A percentile compares a stretch with the other conserved stretches of the same genome.
These are phyloP conservation scores for Thaleichthys pacificus DNA, from an alignment of 2,797 vertebrate genomes.

Conservation along the genomic window DNA sequence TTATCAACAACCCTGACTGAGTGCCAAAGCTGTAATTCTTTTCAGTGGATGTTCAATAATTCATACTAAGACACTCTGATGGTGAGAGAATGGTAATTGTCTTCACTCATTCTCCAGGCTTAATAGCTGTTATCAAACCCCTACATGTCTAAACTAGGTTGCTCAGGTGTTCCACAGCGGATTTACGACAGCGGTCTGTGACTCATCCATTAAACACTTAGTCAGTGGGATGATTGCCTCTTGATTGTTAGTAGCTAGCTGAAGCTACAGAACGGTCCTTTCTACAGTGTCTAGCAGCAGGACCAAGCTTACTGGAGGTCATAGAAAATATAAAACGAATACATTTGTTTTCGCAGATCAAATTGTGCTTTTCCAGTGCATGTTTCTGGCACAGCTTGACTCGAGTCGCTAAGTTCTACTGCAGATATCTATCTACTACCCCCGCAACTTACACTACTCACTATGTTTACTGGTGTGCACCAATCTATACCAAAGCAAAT, in stretches of 20 bases:
- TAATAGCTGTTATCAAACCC: conserved; percentile 40
- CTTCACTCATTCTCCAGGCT: conserved; percentile 29
- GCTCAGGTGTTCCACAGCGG: conserved; percentile 34
- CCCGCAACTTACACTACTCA: too few species aligned
- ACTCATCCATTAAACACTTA: conserved; percentile 51
- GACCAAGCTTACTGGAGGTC: neutral
- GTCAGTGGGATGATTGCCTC: conserved; percentile 38
- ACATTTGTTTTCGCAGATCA: too few species aligned
- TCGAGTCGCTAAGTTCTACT: too few species aligned
- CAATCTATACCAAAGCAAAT: too few species aligned
- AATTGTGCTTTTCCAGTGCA: too few species aligned
- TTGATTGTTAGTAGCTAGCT: conserved; percentile 40
- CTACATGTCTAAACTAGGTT: conserved; percentile 28
- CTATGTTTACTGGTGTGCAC: too few species aligned
- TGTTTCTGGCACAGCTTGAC: too few species aligned
- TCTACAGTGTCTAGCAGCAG: neutral
- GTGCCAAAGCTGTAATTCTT: conserved; percentile 53
- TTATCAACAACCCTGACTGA: conserved; percentile 37
- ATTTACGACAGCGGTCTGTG: conserved; percentile 39
- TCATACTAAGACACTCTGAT: conserved; percentile 56
- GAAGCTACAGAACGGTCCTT: conserved; percentile 15
- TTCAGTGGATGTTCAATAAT: conserved; percentile 61
- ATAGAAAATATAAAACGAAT: too few species aligned
- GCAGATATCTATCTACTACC: too few species aligned
- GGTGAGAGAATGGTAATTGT: conserved; percentile 59